A percentile compares a stretch with the other conserved stretches of the same genome.
These are phyloP conservation scores for Cybosia mesomella DNA, from an alignment of 2,888 invertebrate species.

Conservation along the genomic window DNA sequence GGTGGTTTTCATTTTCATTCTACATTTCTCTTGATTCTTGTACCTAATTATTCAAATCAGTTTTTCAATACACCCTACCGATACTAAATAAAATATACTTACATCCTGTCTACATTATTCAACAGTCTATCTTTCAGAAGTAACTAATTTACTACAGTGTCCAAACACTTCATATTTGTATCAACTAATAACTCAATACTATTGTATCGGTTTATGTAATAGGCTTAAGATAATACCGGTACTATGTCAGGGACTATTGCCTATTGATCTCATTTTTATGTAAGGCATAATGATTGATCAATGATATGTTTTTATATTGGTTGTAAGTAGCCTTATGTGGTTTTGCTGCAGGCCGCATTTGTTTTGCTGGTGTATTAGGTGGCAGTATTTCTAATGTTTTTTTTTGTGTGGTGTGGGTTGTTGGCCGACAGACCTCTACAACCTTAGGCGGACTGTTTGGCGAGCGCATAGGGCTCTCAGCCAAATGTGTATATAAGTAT, in stretches of 20 bases:
- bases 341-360: slow-evolving; percentile 16
- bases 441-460: too few relatives aligned
- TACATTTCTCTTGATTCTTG: too few relatives aligned
- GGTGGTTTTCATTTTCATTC: too few relatives aligned
- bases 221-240: slow-evolving; percentile 7
- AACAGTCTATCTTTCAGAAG: slow-evolving; percentile 25
- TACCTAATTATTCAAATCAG: too few relatives aligned
- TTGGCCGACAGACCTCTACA: too few relatives aligned
- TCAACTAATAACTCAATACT: slow-evolving; percentile 21
- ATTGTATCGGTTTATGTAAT: slow-evolving; percentile 43
- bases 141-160: slow-evolving; percentile 36
- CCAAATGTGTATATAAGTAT: too few relatives aligned
- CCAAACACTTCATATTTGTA: slow-evolving; percentile 46
- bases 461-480: too few relatives aligned
- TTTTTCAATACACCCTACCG: too few relatives aligned
- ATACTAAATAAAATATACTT: too few relatives aligned
- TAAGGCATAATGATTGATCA: slow-evolving; percentile 19
- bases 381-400: neutral
- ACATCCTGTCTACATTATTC: slow-evolving; percentile 30
- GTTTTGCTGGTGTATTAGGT: neutral
- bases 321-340: neutral
- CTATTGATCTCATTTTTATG: slow-evolving; percentile 14
- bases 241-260: slow-evolving; percentile 25
- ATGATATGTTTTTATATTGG: slow-evolving; percentile 7
- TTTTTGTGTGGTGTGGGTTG: neutral